phyloP scores from a whole-genome alignment of 2,888 invertebrate genomes.

The Pegoplata infirma region DNA sequence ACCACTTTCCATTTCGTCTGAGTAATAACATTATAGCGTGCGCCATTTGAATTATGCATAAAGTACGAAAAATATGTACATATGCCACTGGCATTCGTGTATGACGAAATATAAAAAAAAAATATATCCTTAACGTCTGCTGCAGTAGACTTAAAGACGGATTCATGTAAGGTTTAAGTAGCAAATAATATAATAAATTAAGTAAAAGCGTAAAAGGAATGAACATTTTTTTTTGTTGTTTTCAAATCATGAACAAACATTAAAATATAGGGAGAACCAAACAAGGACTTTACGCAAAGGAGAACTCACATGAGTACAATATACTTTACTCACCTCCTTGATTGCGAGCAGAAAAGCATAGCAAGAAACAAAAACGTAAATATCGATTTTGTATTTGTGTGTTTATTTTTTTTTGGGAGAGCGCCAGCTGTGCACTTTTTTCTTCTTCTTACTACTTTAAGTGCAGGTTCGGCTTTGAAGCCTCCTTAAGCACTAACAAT shows the following conservation, averaged over 20 bases:
- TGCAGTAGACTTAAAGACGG: neutral
- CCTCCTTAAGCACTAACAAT: slow-evolving; percentile 34
- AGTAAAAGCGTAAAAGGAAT: neutral
- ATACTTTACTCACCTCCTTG: slow-evolving; percentile 7
- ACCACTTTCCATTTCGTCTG: too few species aligned
- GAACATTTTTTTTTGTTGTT: neutral
- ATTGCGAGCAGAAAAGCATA: slow-evolving; percentile 20
- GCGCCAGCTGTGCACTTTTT: slow-evolving; percentile 58
- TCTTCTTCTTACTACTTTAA: slow-evolving; percentile 5
- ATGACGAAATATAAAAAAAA: neutral
- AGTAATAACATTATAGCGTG: too few species aligned
- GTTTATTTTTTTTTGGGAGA: slow-evolving; percentile 51
- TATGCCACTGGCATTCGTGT: neutral
- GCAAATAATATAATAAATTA: neutral
- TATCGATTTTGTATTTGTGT: slow-evolving; percentile 24
- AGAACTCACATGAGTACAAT: neutral
- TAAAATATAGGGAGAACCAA: slow-evolving; percentile 16
- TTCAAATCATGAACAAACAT: slow-evolving; percentile 14
- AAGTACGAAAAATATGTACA: too few species aligned
- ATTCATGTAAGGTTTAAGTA: neutral
- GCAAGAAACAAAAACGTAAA: neutral
- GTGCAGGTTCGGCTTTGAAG: slow-evolving; percentile 56
- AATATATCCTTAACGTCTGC: neutral
- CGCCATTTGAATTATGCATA: neutral
- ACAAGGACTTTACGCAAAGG: neutral